These are phyloP conservation scores for Cladopsammia gracilis DNA, from an alignment of 64 coral and sea anemone genomes.

Conservation along the genomic window DNA sequence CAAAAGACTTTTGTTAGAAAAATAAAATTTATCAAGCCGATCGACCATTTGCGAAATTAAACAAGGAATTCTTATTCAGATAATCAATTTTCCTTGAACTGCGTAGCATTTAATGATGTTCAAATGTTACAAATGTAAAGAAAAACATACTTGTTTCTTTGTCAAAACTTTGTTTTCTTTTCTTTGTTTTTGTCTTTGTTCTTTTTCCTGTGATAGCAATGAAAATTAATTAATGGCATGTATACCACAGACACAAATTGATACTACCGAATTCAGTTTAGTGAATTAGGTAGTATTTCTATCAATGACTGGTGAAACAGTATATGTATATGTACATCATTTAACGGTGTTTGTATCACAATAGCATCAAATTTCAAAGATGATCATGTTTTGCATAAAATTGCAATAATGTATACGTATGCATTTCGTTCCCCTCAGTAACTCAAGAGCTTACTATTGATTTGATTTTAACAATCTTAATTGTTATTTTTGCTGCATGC, in stretches of 20 bases:
- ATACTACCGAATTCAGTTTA: slow-evolving; percentile 58
- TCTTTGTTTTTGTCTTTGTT: slow-evolving; percentile 45
- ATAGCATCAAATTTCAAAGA: too few relatives aligned
- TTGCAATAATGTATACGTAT: too few relatives aligned
- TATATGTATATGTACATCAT: slow-evolving; percentile 52
- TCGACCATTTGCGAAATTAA: slow-evolving; percentile 63
- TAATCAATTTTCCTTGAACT: slow-evolving; percentile 60
- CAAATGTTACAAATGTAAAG: slow-evolving; percentile 55
- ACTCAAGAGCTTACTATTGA: too few relatives aligned
- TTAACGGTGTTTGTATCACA: slow-evolving; percentile 56
- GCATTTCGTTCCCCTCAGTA: too few relatives aligned
- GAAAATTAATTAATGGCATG: slow-evolving; percentile 59
- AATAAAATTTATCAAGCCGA: slow-evolving; percentile 59
- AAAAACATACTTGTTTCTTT: slow-evolving; percentile 50
- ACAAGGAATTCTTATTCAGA: slow-evolving; percentile 69
- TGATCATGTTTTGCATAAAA: too few relatives aligned
- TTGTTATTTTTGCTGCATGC: neutral
- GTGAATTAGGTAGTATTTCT: slow-evolving; percentile 55
- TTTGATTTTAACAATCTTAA: too few relatives aligned
- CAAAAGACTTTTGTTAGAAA: slow-evolving; percentile 61
- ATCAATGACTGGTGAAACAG: slow-evolving; percentile 55
- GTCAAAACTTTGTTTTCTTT: slow-evolving; percentile 45
- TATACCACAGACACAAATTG: slow-evolving; percentile 59
- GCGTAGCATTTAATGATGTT: slow-evolving; percentile 53
- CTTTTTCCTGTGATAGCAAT: slow-evolving; percentile 56